Evolutionary conservation across 92 coral and sea anemone genomes (phyloP), one percentile per base, ranked within the genome.

Genomic region (Scolanthus callimorphus): DNA sequence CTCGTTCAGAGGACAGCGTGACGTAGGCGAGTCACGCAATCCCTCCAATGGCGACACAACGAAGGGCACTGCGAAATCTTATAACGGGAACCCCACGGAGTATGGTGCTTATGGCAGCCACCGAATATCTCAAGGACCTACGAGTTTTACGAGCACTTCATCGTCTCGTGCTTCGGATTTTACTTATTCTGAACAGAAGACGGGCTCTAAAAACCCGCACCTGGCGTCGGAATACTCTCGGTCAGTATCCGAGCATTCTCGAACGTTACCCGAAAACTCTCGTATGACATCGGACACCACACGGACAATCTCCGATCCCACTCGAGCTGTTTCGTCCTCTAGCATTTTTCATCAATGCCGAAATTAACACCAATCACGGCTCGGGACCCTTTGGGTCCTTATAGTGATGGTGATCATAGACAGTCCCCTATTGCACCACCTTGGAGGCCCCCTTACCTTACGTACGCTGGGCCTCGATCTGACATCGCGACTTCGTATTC

Each of bases 321-420:
- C n/a, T n/a, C n/a, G n/a, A n/a, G n/a, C n/a, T n/a, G n/a, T n/a
- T n/a, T n/a, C n/a, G n/a, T n/a, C n/a, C n/a, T n/a, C n/a, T n/a
- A 31, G 50, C 25, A 53, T 59, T 67, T 55, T 25, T 52, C 81
- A 13, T 24, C 77, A 27, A 81, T 81, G 88, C 88, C 88, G 1
- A 81, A 76, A 50, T 67, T 81, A 19, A 81, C 88, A 10, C 88
- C 88, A 4, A 81, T 81, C 17, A 83, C 88, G 4, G 83, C 88
- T 19, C 75, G 88, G 50, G 69, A 66, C 4, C 57, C 83, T 3
- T 64, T 62, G 3, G 55, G 67, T 12, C 63, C 88, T 28, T 31
- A 63, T 17, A 28, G 71, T 34, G 38, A 62, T 8, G 20, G 39
- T 25, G 60, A 29, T 17, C 71, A 31, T 17, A 68, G 82, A 43